Evolutionary conservation across 2,888 invertebrate species (phyloP), one percentile per base, ranked within the genome.

Genomic region (Tachina lurida): DNA sequence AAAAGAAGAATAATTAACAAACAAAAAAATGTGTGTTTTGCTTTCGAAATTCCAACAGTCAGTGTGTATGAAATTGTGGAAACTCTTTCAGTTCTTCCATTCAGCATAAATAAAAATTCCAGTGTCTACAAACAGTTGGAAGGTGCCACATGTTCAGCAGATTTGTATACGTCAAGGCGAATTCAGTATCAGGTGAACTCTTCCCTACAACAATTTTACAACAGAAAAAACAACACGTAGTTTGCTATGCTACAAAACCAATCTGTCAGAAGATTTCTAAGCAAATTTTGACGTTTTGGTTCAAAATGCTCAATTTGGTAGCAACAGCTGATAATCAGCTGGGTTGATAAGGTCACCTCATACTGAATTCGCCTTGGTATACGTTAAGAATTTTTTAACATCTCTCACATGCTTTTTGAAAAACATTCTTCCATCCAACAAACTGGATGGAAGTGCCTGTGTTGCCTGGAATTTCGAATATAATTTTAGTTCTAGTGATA

Each of bases 401-500:
- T n/a, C n/a, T n/a, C n/a, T n/a, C n/a, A n/a, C n/a, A n/a, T n/a
- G n/a, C n/a, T n/a, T n/a, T n/a, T n/a, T n/a, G n/a, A n/a, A n/a
- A n/a, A n/a, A 7, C 10, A 31, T 22, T 31, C 10, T 12, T 71
- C 19, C 19, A 67, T 56, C 13, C 39, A 65, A 4, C 1, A 62
- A 74, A 22, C 1, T 52, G 3, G 67, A 47, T 77, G 56, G 43
- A 54, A 31, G 7, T 31, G 31, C 31, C 7, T 31, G 22, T 63
- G 70, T 68, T 74, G 41, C 9, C 10, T 39, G 56, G 22, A 63
- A 31, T 5, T 65, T 77, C 62, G 49, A 81, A 60, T 12, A 47
- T 75, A 39, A 22, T 62, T 39, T 17, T 12, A 19, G 47, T 74
- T 74, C 52, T 19, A 56, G 56, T 19, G 8, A 15, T 5, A 17